A percentile compares a stretch with the other conserved stretches of the same genome.
phyloP scores from a whole-genome alignment of 2,113 vertebrate species.

The Hydropotes inermis region DNA sequence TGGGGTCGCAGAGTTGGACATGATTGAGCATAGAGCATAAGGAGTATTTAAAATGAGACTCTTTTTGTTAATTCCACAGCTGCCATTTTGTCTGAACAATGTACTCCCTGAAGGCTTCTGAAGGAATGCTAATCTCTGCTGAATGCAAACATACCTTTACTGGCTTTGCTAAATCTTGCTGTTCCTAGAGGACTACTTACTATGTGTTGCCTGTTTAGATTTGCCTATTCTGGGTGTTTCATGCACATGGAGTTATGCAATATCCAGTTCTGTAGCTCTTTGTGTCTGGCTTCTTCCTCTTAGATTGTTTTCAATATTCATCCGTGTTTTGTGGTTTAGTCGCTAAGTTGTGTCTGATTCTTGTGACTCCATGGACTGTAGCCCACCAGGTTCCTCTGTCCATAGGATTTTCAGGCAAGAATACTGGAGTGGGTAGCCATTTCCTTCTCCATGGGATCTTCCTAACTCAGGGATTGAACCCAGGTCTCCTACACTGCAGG shows the following conservation, averaged over 20 bases:
- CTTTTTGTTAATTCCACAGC: background rate
- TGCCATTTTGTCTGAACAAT: background rate
- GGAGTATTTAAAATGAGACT: background rate
- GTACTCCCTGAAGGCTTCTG: background rate
- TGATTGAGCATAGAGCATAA: background rate
- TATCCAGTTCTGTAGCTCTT: background rate
- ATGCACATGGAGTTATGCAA: background rate
- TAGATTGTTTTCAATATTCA: background rate
- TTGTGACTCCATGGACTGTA: background rate
- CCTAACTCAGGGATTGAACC: background rate
- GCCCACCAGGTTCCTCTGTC: background rate
- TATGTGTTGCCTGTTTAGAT: background rate
- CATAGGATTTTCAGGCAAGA: background rate
- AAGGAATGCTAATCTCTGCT: background rate
- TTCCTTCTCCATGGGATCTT: background rate
- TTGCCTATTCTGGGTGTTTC: background rate
- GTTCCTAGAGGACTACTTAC: background rate
- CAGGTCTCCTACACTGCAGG: background rate
- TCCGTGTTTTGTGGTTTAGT: background rate
- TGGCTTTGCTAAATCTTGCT: background rate
- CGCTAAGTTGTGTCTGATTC: background rate
- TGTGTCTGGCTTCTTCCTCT: background rate
- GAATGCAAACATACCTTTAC: background rate
- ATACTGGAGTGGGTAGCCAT: background rate
- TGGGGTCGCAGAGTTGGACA: background rate